Conservation (phyloP, 2,888 invertebrate genomes). For the Boloria selene region DNA sequence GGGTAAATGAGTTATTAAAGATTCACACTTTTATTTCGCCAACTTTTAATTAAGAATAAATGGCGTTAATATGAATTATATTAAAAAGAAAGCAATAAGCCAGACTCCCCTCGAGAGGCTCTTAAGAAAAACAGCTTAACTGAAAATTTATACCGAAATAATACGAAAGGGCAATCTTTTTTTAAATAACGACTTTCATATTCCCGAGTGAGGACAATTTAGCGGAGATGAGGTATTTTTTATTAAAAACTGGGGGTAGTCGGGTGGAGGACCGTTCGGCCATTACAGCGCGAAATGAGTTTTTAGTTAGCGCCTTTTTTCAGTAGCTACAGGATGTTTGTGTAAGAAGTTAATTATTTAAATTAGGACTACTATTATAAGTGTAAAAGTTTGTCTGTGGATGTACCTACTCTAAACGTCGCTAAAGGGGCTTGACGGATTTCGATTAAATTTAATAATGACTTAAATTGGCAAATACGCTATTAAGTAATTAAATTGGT, state of each 20-base stretch:
- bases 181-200: constrained; percentile 82
- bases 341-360: constrained; percentile 25
- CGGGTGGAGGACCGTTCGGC: constrained; percentile 58
- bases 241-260: constrained; percentile 71
- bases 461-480: no score
- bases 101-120: constrained; percentile 53
- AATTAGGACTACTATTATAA: no score
- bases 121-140: constrained; percentile 62
- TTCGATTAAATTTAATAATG: no score
- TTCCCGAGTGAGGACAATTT: constrained; percentile 78
- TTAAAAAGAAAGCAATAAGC: constrained; percentile 37
- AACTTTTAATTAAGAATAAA: constrained; percentile 30
- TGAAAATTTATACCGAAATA: constrained; percentile 80
- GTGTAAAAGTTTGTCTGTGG: no score
- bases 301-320: constrained; percentile 71
- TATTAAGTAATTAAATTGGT: no score
- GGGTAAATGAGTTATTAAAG: constrained; percentile 22
- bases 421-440: no score
- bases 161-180: constrained; percentile 74
- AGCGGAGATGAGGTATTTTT: constrained; percentile 78
- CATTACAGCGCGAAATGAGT: constrained; percentile 77
- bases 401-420: no score
- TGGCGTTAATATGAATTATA: constrained; percentile 30
- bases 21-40: constrained; percentile 25
- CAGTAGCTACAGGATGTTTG: constrained; percentile 50